phyloP scores from a whole-genome alignment of 2,888 invertebrate genomes.

The Pollenia labialis region DNA sequence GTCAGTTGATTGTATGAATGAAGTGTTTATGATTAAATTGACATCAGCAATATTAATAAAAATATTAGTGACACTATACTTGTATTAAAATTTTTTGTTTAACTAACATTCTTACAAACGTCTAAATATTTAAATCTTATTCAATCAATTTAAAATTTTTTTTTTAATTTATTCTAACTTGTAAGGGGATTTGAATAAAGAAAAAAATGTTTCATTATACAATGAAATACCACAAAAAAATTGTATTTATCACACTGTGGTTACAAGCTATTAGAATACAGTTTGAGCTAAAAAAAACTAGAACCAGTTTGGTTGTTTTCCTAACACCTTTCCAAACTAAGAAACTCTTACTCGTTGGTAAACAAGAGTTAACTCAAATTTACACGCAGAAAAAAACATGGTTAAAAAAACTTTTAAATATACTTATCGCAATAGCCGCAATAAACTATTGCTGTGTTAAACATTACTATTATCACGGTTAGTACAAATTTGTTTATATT shows the following conservation, averaged over 20 bases:
- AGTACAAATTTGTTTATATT: too few species aligned
- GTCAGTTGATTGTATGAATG: not conserved
- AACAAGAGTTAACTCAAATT: too few species aligned
- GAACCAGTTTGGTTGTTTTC: constrained; percentile 58
- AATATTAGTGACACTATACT: constrained; percentile 61
- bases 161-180: constrained; percentile 22
- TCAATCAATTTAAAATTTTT: constrained; percentile 12
- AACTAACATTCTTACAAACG: not conserved
- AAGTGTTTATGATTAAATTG: constrained; percentile 31
- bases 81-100: constrained; percentile 3
- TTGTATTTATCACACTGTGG: constrained; percentile 22
- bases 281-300: not conserved
- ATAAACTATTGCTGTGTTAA: too few species aligned
- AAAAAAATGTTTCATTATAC: constrained; percentile 35
- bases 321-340: constrained; percentile 52
- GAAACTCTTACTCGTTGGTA: too few species aligned
- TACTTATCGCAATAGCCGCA: too few species aligned
- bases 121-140: constrained; percentile 20
- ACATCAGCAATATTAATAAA: constrained; percentile 56
- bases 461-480: too few species aligned
- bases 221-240: constrained; percentile 38
- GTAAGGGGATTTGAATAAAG: not conserved
- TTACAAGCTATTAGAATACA: constrained; percentile 24
- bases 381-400: too few species aligned
- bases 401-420: too few species aligned